Evolutionary conservation across 2,797 vertebrate genomes (phyloP).

Genomic region (Babyrousa celebensis): DNA sequence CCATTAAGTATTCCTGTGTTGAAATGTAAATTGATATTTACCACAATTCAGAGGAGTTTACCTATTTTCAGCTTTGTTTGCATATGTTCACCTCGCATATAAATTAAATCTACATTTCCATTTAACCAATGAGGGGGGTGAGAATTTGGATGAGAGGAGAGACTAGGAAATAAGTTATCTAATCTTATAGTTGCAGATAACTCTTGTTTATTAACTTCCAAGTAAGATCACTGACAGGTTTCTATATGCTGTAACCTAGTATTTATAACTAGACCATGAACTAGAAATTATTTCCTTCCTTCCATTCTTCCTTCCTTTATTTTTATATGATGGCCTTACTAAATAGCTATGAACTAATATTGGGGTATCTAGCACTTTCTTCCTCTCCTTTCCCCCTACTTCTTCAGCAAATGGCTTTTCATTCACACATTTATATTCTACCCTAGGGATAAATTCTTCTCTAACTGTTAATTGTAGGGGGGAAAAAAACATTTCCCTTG

Average conservation of each 20-base stretch:
- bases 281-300: not conserved
- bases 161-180: not conserved
- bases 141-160: not conserved
- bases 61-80: not conserved
- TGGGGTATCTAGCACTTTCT: not conserved
- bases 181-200: not conserved
- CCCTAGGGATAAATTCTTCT: not conserved
- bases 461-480: not conserved
- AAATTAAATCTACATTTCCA: conserved; percentile 26
- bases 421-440: not conserved
- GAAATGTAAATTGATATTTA: not conserved
- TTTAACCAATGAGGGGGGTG: not conserved
- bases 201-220: not conserved
- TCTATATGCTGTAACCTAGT: not conserved
- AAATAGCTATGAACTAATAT: not conserved
- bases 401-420: not conserved
- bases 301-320: not conserved
- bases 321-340: not conserved
- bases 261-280: not conserved
- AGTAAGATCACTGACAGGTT: not conserved
- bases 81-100: not conserved
- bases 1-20: not conserved
- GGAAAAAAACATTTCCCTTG: not conserved
- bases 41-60: not conserved
- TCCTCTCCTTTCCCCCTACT: not conserved